Percentiles rank a stretch among this genome's conserved stretches.
These are phyloP conservation scores for Chydorus sphaericus DNA, from an alignment of 2,888 invertebrate species.

Conservation along the genomic window DNA sequence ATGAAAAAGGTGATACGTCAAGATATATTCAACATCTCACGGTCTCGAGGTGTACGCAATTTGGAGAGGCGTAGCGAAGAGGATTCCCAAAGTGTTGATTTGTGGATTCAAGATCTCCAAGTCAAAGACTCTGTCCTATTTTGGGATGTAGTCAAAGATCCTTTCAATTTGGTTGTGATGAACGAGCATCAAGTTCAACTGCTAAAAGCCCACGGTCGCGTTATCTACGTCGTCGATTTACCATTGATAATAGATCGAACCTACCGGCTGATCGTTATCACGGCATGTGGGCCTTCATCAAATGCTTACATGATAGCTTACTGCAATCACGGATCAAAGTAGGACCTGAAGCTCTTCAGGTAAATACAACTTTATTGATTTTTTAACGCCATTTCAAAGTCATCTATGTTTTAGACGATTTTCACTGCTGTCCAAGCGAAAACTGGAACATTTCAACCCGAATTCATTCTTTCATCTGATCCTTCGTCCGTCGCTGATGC, in stretches of 20 bases:
- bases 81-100: slow-evolving; percentile 3
- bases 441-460: neutral
- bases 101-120: slow-evolving; percentile 1
- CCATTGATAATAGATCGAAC: neutral
- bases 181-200: slow-evolving; percentile 1
- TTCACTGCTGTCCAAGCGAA: slow-evolving; percentile 3
- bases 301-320: too few species aligned
- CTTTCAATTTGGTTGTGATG: slow-evolving; percentile 3
- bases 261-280: neutral
- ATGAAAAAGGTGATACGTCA: neutral
- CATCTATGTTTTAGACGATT: neutral
- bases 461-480: neutral
- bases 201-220: neutral
- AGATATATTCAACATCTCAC: slow-evolving; percentile 9
- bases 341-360: neutral
- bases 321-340: neutral
- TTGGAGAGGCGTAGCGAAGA: slow-evolving; percentile 10
- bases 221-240: neutral
- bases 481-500: neutral
- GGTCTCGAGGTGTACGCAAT: neutral
- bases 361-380: neutral
- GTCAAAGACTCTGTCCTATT: slow-evolving; percentile 1
- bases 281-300: neutral
- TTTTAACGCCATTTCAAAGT: neutral
- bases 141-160: neutral